phyloP scores from a whole-genome alignment of 2,888 invertebrate genomes.

The Nipponacmea schrenckii region DNA sequence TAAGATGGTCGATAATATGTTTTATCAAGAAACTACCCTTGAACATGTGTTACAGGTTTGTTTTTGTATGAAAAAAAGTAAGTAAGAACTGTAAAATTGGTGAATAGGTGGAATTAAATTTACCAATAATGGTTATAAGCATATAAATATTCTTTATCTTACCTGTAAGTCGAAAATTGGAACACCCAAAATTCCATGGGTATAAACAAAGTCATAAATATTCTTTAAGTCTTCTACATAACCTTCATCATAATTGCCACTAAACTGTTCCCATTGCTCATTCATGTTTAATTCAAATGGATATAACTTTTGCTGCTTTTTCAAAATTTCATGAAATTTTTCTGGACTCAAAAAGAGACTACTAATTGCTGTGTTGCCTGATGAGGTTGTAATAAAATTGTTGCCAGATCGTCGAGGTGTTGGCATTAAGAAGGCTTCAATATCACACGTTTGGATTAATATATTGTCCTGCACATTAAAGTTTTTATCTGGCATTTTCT shows the following conservation, averaged over 20 bases:
- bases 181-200: not conserved
- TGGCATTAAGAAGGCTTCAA: constrained; percentile 28
- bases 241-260: not conserved
- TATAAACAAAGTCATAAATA: not conserved
- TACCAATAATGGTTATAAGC: not conserved
- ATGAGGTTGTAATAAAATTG: not conserved
- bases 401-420: not conserved
- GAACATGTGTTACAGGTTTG: no score
- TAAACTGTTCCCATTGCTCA: not conserved
- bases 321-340: not conserved
- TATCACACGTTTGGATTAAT: constrained; percentile 43
- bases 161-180: not conserved
- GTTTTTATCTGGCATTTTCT: constrained; percentile 29
- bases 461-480: constrained; percentile 51
- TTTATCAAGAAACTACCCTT: no score
- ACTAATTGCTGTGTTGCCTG: not conserved
- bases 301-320: not conserved
- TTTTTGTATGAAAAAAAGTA: no score
- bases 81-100: no score
- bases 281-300: not conserved
- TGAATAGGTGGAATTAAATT: no score
- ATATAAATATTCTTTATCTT: not conserved
- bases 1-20: no score
- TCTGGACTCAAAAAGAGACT: not conserved
- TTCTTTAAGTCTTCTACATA: not conserved